Evolutionary conservation across 1,140 invertebrate species (phyloP), one percentile per base, ranked within the genome.

Genomic region (Panagrolaimus sp.): DNA sequence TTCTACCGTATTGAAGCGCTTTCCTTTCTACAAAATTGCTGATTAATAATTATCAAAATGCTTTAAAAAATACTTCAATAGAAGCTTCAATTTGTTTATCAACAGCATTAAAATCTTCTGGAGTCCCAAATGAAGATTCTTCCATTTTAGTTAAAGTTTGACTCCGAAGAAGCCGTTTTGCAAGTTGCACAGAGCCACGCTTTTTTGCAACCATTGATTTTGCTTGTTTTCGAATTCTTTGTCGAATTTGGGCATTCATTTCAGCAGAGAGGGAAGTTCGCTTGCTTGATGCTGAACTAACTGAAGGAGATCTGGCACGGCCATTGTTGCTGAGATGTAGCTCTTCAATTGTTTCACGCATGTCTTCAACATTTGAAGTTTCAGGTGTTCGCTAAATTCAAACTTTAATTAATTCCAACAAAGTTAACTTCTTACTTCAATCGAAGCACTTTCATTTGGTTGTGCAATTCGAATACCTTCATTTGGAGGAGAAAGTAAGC

Each of bases 191-290:
- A 14, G 75, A 78, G 23, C 73, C 73, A 3, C 73, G 45, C 53
- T 75, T 75, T 23, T 70, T 74, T 16, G 77, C 71, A 0, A 77
- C 69, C 46, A 81, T 48, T 45, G 68, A 73, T 44, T 67, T 63
- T n/a, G 75, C 77, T 42, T 77, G 71, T 63, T 78, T 64, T n/a
- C 77, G 63, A 42, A 77, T 76, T 27, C 69, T 64, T 47, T 80
- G 74, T 20, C 75, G 71, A 42, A 72, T 67, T 25, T 67, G 44
- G 13, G 65, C 9, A n/a, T 68, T 66, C 64, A 73, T 73, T 42
- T 77, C 74, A 0, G 47, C 64, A 1, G 70, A 72, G 0, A 63
- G 8, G 1, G 69, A 42, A 1, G 70, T 72, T 20, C 70, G 70
- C 46, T 72, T 72, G 0, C 71, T 74, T 0, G 66, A 45, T 5